Percentiles rank a stretch among this genome's conserved stretches.
Conservation (phyloP, 2,113 vertebrate genomes). For the Notothenia coriiceps region DNA sequence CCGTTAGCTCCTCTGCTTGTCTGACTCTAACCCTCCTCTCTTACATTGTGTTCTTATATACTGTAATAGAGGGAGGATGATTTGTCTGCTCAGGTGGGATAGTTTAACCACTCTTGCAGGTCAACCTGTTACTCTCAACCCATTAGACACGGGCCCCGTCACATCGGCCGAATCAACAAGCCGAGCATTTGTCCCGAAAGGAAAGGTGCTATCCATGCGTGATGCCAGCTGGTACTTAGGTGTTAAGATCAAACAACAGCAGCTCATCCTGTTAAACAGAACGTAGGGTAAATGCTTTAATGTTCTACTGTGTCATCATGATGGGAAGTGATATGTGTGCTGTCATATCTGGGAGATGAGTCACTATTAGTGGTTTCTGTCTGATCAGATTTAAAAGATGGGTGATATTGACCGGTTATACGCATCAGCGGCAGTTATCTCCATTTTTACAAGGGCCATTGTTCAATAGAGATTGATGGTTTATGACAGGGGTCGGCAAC, state of each 20-base stretch:
- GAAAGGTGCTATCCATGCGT: conserved; percentile 65
- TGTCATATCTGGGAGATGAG: conserved; percentile 32
- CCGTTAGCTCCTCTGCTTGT: conserved; percentile 55
- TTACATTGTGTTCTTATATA: conserved; percentile 56
- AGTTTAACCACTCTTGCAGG: conserved; percentile 35
- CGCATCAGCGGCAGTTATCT: conserved; percentile 24
- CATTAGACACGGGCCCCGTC: conserved; percentile 74
- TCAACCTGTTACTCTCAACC: conserved; percentile 77
- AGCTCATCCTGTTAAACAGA: conserved; percentile 79
- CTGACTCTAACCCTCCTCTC: conserved; percentile 31
- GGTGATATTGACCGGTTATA: conserved; percentile 13
- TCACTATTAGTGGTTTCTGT: conserved; percentile 44
- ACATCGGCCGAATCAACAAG: conserved; percentile 47
- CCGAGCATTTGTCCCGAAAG: conserved; percentile 39
- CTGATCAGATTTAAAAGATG: conserved; percentile 27
- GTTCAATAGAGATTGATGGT: not conserved
- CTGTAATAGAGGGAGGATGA: conserved; percentile 6
- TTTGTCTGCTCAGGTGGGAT: conserved; percentile 40
- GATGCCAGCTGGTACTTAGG: conserved; percentile 71
- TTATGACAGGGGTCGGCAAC: not conserved
- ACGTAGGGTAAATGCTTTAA: conserved; percentile 45
- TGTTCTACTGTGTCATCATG: conserved; percentile 68
- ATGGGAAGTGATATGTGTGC: conserved; percentile 25
- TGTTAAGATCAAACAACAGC: conserved; percentile 80
- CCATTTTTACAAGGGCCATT: conserved; percentile 15